Conservation (phyloP, 1,140 invertebrate species). For the Episyrphus balteatus region DNA sequence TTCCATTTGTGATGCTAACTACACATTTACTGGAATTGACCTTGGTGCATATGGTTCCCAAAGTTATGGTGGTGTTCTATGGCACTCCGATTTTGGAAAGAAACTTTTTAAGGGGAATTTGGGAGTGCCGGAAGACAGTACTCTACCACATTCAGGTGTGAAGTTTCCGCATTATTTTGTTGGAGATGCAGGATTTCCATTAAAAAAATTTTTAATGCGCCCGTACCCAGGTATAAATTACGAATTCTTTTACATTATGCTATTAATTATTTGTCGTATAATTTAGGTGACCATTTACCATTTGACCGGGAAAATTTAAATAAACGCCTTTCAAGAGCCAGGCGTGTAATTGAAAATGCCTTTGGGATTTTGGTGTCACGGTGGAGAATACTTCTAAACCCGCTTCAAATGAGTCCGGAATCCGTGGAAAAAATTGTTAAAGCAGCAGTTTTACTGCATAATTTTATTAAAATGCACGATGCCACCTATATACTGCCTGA, state of each 20-base stretch:
- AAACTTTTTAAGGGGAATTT: too few species aligned
- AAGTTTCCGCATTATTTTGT: background rate
- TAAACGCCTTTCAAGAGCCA: conserved; percentile 33
- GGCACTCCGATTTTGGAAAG: too few species aligned
- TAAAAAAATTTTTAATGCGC: too few species aligned
- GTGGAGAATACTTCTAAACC: background rate
- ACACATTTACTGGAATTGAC: background rate
- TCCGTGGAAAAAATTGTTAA: conserved; percentile 1
- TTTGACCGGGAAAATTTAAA: conserved; percentile 37
- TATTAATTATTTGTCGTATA: background rate
- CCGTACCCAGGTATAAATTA: too few species aligned
- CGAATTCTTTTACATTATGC: background rate
- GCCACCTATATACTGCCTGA: too few species aligned
- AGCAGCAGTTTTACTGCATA: background rate
- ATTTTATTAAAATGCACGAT: too few species aligned
- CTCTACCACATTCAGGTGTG: background rate
- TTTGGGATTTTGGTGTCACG: conserved; percentile 30
- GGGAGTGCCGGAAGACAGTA: too few species aligned
- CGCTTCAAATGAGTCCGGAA: background rate
- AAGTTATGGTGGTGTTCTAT: background rate
- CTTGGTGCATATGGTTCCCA: background rate
- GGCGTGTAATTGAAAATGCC: conserved; percentile 35
- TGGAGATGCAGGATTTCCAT: too few species aligned
- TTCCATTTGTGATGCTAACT: background rate
- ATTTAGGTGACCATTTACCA: conserved; percentile 12